A percentile compares a stretch with the other conserved stretches of the same genome.
Conservation (phyloP, 1,140 invertebrate genomes). For the Xylocopa sonorina region DNA sequence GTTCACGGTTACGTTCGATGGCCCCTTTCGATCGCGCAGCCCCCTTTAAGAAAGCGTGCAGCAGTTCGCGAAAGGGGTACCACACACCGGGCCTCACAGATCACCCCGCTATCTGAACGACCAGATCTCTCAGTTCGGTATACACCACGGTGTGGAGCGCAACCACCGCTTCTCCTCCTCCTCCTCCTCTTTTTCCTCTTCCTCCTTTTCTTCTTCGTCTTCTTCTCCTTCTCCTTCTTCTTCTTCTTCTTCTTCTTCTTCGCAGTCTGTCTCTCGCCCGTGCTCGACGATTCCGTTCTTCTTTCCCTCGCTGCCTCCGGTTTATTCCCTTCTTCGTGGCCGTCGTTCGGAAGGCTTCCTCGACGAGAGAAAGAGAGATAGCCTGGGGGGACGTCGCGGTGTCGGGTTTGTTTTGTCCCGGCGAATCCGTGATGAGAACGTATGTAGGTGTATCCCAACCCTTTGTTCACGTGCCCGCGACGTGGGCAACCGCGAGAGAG, state of each 20-base stretch:
- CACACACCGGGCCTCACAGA: constrained; percentile 82
- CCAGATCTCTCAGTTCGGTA: constrained; percentile 75
- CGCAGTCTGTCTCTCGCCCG: not conserved
- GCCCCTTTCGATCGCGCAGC: constrained; percentile 62
- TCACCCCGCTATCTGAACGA: constrained; percentile 79
- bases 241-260: not conserved
- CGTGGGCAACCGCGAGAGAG: constrained; percentile 48
- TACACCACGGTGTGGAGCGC: constrained; percentile 59
- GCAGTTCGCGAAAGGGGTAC: constrained; percentile 79
- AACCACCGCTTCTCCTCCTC: constrained; percentile 43
- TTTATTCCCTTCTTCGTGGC: not conserved
- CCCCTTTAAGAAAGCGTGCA: constrained; percentile 75
- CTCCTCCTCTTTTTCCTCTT: constrained; percentile 12
- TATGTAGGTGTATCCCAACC: constrained; percentile 58
- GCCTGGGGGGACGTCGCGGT: constrained; percentile 15
- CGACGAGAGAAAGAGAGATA: constrained; percentile 32
- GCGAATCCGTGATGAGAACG: constrained; percentile 64
- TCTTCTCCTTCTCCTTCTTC: constrained; percentile 17
- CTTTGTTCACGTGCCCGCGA: constrained; percentile 66
- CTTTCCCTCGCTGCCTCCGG: not conserved
- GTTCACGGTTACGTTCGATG: constrained; percentile 42
- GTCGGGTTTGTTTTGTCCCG: constrained; percentile 65
- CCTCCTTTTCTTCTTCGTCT: constrained; percentile 13
- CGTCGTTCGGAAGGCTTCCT: constrained; percentile 4
- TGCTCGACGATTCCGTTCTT: not conserved